Evolutionary conservation across 2,888 invertebrate genomes (phyloP).

Genomic region (Oasisia sp.): DNA sequence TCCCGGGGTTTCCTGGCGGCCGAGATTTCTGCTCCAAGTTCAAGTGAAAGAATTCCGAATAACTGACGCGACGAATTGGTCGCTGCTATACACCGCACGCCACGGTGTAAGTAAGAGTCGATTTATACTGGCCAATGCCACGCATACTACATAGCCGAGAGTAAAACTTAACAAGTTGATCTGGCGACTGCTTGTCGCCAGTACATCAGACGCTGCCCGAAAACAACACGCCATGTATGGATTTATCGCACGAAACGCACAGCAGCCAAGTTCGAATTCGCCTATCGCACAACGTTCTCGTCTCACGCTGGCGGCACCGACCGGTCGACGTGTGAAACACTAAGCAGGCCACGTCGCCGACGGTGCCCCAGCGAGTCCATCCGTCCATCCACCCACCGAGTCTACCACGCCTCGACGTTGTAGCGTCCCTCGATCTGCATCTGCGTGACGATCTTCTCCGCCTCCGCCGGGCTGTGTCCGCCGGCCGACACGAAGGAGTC

Average conservation of each 20-base stretch:
- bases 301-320: background rate
- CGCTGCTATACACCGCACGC: background rate
- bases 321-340: background rate
- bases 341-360: background rate
- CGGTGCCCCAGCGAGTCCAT: background rate
- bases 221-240: background rate
- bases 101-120: background rate
- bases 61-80: background rate
- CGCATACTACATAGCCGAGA: background rate
- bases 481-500: constrained; percentile 40
- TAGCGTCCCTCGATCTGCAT: constrained; percentile 47
- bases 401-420: constrained; percentile 45
- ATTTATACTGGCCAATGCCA: background rate
- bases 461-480: constrained; percentile 41
- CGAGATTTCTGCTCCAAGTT: constrained; percentile 4
- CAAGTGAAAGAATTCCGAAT: background rate
- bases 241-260: background rate
- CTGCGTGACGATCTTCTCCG: constrained; percentile 43
- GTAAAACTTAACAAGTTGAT: background rate
- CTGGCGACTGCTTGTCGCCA: background rate
- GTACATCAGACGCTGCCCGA: background rate
- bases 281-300: background rate
- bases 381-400: background rate
- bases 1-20: background rate
- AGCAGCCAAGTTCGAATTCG: background rate